Conservation (phyloP, 2,888 invertebrate genomes). For the Callosobruchus maculatus region DNA sequence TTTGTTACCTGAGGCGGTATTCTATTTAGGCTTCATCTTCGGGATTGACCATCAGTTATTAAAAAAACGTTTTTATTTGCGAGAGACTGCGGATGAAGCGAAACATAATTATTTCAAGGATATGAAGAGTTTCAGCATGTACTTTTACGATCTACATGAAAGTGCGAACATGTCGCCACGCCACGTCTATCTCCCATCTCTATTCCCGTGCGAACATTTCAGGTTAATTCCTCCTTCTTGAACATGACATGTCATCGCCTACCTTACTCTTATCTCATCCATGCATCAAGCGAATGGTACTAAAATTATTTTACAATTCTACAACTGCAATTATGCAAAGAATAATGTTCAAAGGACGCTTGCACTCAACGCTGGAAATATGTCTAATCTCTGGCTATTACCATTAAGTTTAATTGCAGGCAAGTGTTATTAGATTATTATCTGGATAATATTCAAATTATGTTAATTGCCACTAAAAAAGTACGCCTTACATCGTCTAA, state of each 20-base stretch:
- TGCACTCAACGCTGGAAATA: conserved; percentile 5
- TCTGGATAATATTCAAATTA: conserved; percentile 15
- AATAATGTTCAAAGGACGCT: conserved; percentile 1
- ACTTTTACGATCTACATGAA: too few relatives aligned
- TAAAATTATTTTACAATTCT: background rate
- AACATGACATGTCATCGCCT: background rate
- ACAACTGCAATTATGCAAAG: background rate
- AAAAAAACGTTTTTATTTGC: too few relatives aligned
- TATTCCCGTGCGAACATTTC: background rate
- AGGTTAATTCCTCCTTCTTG: background rate
- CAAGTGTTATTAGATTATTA: conserved; percentile 14
- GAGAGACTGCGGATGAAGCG: too few relatives aligned
- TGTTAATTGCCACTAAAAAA: conserved; percentile 13
- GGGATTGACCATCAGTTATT: too few relatives aligned
- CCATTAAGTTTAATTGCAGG: conserved; percentile 13
- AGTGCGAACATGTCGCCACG: too few relatives aligned
- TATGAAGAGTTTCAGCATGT: too few relatives aligned
- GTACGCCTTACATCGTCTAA: background rate
- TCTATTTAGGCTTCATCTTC: too few relatives aligned
- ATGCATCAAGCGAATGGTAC: background rate
- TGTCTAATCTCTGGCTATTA: conserved; percentile 11
- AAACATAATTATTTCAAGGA: too few relatives aligned
- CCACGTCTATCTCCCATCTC: too few relatives aligned
- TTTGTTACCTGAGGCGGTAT: too few relatives aligned
- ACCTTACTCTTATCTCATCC: background rate